Percentiles rank a stretch among this genome's conserved stretches.
These are phyloP conservation scores for Danio tinwini DNA, from an alignment of 2,797 vertebrate genomes.

Conservation along the genomic window DNA sequence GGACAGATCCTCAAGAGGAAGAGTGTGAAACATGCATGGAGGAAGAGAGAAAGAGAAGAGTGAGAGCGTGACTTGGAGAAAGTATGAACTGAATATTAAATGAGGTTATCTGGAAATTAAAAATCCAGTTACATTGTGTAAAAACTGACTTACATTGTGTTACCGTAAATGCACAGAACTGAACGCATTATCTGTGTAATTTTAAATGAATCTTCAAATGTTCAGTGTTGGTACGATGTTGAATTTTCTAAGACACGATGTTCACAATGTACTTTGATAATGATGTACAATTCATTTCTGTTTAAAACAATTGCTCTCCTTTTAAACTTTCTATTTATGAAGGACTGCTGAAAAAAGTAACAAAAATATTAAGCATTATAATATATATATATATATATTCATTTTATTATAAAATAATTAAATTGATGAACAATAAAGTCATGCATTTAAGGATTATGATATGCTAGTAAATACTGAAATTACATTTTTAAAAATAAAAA, in stretches of 20 bases:
- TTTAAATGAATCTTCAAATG: not conserved
- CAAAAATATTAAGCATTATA: no score
- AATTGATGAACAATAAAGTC: no score
- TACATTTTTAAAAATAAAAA: no score
- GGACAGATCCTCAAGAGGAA: slow-evolving; percentile 15
- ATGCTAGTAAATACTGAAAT: no score
- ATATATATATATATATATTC: no score
- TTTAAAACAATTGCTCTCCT: not conserved
- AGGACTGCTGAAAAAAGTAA: not conserved
- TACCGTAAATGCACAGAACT: not conserved
- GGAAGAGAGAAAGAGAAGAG: not conserved
- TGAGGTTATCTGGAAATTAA: slow-evolving; percentile 1
- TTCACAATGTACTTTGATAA: not conserved
- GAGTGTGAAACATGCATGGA: not conserved
- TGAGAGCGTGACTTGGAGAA: not conserved
- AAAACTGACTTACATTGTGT: not conserved
- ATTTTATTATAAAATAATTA: no score
- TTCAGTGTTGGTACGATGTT: not conserved
- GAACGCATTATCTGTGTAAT: not conserved
- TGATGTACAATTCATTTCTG: not conserved
- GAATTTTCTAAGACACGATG: no score
- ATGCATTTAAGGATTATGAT: no score
- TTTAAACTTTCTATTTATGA: not conserved
- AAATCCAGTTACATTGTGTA: not conserved
- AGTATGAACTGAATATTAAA: slow-evolving; percentile 24